phyloP scores from a whole-genome alignment of 2,888 invertebrate genomes.

The Microctonus hyperodae region DNA sequence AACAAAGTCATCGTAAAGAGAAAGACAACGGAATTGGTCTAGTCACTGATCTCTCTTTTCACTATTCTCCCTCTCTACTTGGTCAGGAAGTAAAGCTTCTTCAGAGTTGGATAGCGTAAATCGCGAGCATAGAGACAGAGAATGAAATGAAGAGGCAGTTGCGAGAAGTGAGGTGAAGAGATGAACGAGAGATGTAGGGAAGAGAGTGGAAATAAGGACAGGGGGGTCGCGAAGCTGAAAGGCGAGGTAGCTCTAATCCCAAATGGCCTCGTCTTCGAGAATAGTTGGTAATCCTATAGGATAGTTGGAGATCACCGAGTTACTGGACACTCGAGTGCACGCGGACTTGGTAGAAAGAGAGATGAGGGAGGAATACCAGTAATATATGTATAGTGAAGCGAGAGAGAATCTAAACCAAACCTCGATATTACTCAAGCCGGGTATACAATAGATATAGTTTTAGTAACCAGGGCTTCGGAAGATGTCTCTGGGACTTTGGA shows the following conservation, averaged over 20 bases:
- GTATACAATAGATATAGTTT: background rate
- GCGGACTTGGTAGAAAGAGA: conserved; percentile 33
- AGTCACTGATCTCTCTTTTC: background rate
- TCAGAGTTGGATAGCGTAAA: conserved; percentile 23
- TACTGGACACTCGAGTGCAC: conserved; percentile 57
- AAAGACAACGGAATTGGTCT: background rate
- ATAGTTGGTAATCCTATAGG: conserved; percentile 61
- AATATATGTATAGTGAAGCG: conserved; percentile 24
- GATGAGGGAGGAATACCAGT: conserved; percentile 30
- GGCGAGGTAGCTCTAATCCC: conserved; percentile 50
- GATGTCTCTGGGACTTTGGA: conserved; percentile 34
- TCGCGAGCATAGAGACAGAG: conserved; percentile 38
- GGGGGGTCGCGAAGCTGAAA: conserved; percentile 18
- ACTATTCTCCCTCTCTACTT: background rate
- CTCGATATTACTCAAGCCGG: conserved; percentile 34
- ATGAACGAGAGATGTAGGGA: conserved; percentile 33
- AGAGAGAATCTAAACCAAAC: conserved; percentile 35
- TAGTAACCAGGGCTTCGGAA: conserved; percentile 24
- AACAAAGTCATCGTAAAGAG: conserved; percentile 31
- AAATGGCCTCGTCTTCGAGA: conserved; percentile 60
- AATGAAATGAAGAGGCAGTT: conserved; percentile 27
- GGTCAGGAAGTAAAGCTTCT: conserved; percentile 40
- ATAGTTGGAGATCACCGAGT: conserved; percentile 63
- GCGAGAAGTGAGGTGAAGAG: conserved; percentile 25
- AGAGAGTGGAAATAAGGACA: too few species aligned